These are phyloP conservation scores for Leptinotarsa haldemani DNA, from an alignment of 2,888 invertebrate genomes.

Conservation along the genomic window DNA sequence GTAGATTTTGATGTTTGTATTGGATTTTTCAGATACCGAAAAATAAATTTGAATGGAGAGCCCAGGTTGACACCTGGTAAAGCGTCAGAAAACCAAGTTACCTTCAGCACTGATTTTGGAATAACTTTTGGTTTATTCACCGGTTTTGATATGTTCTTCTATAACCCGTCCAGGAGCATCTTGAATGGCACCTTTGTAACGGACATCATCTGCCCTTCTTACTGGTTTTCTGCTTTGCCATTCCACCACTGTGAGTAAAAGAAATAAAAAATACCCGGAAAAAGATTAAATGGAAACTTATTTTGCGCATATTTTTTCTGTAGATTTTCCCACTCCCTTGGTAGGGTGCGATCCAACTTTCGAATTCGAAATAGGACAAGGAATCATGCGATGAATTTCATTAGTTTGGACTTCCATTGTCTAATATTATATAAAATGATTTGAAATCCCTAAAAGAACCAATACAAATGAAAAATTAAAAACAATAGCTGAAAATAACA, in stretches of 20 bases:
- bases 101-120: constrained; percentile 52
- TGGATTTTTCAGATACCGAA: constrained; percentile 49
- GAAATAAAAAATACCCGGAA: too few species aligned
- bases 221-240: constrained; percentile 50
- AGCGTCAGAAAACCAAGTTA: constrained; percentile 34
- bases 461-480: too few species aligned
- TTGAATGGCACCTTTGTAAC: constrained; percentile 42
- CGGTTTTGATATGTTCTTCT: constrained; percentile 48
- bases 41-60: constrained; percentile 52
- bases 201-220: constrained; percentile 49
- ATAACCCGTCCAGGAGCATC: constrained; percentile 49
- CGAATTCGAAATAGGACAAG: too few species aligned
- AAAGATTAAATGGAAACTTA: too few species aligned
- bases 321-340: too few species aligned
- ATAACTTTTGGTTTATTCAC: constrained; percentile 52
- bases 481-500: too few species aligned
- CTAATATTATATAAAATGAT: too few species aligned
- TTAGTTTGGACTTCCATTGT: too few species aligned
- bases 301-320: too few species aligned
- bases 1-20: neutral
- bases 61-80: constrained; percentile 49
- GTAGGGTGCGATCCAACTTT: too few species aligned
- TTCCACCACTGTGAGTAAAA: constrained; percentile 51
- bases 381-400: too few species aligned
- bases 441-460: too few species aligned